phyloP scores from a whole-genome alignment of 2,888 invertebrate species.

The Cryptocephalus primarius region DNA sequence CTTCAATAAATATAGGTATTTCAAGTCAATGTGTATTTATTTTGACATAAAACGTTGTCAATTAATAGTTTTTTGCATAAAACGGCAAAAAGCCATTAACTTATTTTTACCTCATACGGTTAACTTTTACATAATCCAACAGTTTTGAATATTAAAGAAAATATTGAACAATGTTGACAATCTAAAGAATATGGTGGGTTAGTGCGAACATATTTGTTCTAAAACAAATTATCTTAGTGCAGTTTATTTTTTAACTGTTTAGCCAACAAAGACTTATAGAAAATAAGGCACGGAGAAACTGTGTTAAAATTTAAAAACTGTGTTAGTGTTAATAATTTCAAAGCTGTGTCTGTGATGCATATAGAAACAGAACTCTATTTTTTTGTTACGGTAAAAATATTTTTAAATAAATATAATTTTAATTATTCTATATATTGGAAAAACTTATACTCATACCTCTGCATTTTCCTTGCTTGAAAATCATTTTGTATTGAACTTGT shows the following conservation, averaged over 20 bases:
- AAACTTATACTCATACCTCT: background rate
- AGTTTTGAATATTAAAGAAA: background rate
- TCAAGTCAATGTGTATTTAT: too few relatives aligned
- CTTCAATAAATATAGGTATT: too few relatives aligned
- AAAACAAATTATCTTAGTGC: too few relatives aligned
- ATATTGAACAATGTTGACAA: background rate
- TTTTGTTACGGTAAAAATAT: slow-evolving; percentile 1
- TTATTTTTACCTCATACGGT: too few relatives aligned
- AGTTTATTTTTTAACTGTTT: too few relatives aligned
- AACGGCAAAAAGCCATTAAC: too few relatives aligned
- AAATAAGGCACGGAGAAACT: background rate
- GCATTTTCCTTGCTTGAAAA: background rate
- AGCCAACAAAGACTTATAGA: background rate
- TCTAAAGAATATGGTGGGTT: background rate
- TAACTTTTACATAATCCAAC: slow-evolving; percentile 9
- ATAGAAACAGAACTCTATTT: background rate
- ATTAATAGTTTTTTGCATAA: too few relatives aligned
- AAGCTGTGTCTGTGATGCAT: slow-evolving; percentile 2
- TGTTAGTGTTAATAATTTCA: background rate
- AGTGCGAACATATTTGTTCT: too few relatives aligned
- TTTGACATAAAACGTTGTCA: too few relatives aligned
- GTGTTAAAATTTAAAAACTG: background rate
- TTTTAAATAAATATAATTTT: background rate
- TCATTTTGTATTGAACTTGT: slow-evolving; percentile 3
- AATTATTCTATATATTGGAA: background rate